Conservation (phyloP, 2,888 invertebrate species). For the Spisula subtruncata region DNA sequence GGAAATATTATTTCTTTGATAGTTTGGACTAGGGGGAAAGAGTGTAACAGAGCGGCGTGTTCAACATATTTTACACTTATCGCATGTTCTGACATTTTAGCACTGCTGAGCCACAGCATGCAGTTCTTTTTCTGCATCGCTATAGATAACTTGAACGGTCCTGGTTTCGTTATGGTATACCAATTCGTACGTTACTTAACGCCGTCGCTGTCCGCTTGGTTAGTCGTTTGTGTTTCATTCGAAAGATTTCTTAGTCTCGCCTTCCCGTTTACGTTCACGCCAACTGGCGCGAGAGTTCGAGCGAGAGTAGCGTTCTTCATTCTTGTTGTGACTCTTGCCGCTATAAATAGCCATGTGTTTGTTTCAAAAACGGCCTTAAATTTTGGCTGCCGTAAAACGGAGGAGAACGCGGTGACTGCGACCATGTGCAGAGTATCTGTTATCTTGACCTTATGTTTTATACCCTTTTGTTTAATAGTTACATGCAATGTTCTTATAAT, state of each 20-base stretch:
- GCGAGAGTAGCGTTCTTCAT: background rate
- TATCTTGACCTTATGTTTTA: background rate
- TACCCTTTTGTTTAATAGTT: background rate
- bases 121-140: background rate
- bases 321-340: background rate
- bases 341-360: background rate
- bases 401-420: too few relatives aligned
- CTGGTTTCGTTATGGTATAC: background rate
- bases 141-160: background rate
- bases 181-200: background rate
- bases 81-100: background rate
- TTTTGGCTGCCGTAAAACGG: background rate
- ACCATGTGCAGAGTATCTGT: background rate
- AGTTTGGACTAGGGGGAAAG: slow-evolving; percentile 6
- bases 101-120: background rate
- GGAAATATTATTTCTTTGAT: background rate
- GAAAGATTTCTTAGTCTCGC: background rate
- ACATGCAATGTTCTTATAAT: background rate
- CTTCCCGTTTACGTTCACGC: background rate
- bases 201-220: background rate
- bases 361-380: background rate
- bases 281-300: background rate
- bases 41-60: background rate
- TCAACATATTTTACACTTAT: background rate
- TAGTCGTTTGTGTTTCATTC: background rate